Percentiles rank a stretch among this genome's conserved stretches.
phyloP scores from a whole-genome alignment of 2,797 vertebrate genomes.

The Helostoma temminkii region DNA sequence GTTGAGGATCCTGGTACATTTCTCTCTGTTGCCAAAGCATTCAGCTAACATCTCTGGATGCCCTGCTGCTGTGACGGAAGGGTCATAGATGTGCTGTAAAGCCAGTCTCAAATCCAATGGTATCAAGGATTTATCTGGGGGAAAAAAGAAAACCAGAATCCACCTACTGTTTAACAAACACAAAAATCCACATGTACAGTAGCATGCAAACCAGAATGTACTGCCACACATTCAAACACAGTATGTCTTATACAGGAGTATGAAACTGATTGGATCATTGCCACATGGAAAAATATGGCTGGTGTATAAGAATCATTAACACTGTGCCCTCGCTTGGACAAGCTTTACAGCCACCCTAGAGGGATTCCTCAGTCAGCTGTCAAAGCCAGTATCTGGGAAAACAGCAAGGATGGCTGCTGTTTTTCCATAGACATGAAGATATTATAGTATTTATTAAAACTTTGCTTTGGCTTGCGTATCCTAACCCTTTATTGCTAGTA shows the following conservation, averaged over 20 bases:
- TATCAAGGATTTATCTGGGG: conserved; percentile 9
- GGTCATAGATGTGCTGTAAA: conserved; percentile 31
- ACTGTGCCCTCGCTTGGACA: neutral
- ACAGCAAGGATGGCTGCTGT: neutral
- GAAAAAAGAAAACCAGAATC: conserved; percentile 3
- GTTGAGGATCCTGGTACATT: conserved; percentile 27
- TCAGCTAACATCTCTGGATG: conserved; percentile 41
- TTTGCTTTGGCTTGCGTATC: neutral
- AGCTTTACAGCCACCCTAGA: neutral
- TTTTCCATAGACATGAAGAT: neutral
- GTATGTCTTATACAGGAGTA: neutral
- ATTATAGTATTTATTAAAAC: neutral
- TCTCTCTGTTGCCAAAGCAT: conserved; percentile 48
- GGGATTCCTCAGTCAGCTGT: neutral
- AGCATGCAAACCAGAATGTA: neutral
- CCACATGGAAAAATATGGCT: neutral
- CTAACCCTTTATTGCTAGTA: too few species aligned
- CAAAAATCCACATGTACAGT: neutral
- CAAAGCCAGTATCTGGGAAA: neutral
- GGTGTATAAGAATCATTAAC: neutral
- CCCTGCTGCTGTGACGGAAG: conserved; percentile 33
- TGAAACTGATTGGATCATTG: conserved; percentile 3
- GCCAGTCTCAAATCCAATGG: neutral
- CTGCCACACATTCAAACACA: neutral
- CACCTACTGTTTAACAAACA: neutral